These are phyloP conservation scores for Cotesia congregata DNA, from an alignment of 2,888 invertebrate species.

Conservation along the genomic window DNA sequence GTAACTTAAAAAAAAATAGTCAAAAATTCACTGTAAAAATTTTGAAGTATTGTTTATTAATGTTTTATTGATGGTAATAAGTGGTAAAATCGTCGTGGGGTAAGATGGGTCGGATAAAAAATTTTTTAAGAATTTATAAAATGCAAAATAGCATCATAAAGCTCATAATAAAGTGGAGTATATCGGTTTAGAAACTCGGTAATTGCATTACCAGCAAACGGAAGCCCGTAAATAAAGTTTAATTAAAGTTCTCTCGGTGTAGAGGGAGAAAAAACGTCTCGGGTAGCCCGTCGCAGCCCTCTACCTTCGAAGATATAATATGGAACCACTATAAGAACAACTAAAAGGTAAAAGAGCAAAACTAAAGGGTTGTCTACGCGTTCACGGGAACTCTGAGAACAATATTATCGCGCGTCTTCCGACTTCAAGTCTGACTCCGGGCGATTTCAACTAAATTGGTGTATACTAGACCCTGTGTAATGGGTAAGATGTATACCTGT, in stretches of 20 bases:
- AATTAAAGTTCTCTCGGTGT: slow-evolving; percentile 47
- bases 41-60: too few relatives aligned
- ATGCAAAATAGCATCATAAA: too few relatives aligned
- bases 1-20: background rate
- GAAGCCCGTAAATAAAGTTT: slow-evolving; percentile 47
- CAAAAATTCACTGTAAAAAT: background rate
- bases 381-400: slow-evolving; percentile 33
- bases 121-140: too few relatives aligned
- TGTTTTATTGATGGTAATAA: too few relatives aligned
- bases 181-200: slow-evolving; percentile 14
- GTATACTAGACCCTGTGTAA: background rate
- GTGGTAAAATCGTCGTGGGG: too few relatives aligned
- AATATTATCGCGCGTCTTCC: slow-evolving; percentile 36
- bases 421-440: slow-evolving; percentile 9
- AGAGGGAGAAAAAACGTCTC: background rate
- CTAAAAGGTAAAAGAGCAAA: slow-evolving; percentile 9
- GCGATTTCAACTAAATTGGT: slow-evolving; percentile 23
- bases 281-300: background rate
- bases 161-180: too few relatives aligned
- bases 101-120: too few relatives aligned
- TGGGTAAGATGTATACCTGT: background rate
- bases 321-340: slow-evolving; percentile 23
- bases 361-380: slow-evolving; percentile 22
- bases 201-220: slow-evolving; percentile 4
- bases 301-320: slow-evolving; percentile 3